Conservation (phyloP, 2,888 invertebrate species). For the Nudaria mundana region DNA sequence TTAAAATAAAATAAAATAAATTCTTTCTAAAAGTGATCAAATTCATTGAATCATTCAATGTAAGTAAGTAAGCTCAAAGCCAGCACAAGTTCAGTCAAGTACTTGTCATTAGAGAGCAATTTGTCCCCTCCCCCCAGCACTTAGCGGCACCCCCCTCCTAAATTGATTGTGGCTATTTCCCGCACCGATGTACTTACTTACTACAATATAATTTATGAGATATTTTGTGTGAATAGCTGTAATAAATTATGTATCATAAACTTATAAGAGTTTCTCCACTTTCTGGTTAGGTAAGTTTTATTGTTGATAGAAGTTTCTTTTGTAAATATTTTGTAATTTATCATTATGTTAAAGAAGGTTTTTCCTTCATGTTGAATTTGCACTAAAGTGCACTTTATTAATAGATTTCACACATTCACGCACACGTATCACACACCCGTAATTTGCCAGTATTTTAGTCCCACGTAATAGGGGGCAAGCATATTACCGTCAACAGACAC, state of each 20-base stretch:
- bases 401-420: too few relatives aligned
- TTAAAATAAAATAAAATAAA: too few relatives aligned
- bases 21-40: not conserved
- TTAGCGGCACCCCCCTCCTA: slow-evolving; percentile 40
- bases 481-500: too few relatives aligned
- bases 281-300: slow-evolving; percentile 1
- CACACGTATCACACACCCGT: too few relatives aligned
- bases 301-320: not conserved
- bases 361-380: too few relatives aligned
- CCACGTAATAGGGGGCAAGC: too few relatives aligned
- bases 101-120: slow-evolving; percentile 66
- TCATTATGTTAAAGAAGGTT: not conserved
- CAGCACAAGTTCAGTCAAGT: slow-evolving; percentile 31
- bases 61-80: slow-evolving; percentile 26
- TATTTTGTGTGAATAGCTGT: slow-evolving; percentile 10
- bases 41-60: not conserved
- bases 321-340: not conserved
- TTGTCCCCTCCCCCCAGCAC: slow-evolving; percentile 47
- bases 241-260: slow-evolving; percentile 10
- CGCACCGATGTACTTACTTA: slow-evolving; percentile 32
- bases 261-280: slow-evolving; percentile 4
- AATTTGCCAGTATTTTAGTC: too few relatives aligned
- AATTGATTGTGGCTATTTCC: slow-evolving; percentile 70
- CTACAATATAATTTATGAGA: slow-evolving; percentile 28
- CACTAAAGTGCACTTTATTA: too few relatives aligned